Evolutionary conservation across 2,797 vertebrate species (phyloP), one percentile per base, ranked within the genome.

Genomic region (Gobionotothen gibberifrons): DNA sequence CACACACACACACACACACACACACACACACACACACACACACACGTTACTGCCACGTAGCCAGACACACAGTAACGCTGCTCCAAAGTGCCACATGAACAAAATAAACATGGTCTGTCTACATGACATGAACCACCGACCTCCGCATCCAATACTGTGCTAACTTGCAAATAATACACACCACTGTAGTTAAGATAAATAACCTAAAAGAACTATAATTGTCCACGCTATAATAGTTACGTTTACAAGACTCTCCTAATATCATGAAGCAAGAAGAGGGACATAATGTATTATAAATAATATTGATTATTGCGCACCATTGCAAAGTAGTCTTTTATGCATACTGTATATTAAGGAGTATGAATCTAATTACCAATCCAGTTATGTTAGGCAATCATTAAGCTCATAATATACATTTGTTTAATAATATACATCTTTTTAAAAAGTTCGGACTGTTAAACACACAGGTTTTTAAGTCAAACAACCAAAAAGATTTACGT

Each of bases 31-130:
- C 26, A n/a, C 16, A 55, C 59, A 48, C 42, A 49, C 66, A 69
- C 61, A 68, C 51, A 60, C 42, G 47, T 3, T 42, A 46, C 62
- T 69, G 78, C 83, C 72, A 81, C 72, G 64, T 74, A 43, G 74
- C 73, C 77, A 85, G 54, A 82, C 62, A 85, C 71, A 87, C 78
- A 86, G 8, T 55, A 57, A 82, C 61, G 40, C 82, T 88, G 89
- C 78, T 85, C 86, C 77, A 67, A 21, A 61, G 67, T 90, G 83
- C 87, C 89, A 90, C 89, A 89, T 87, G 68, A 77, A 82, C 89
- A 81, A 82, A 90, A 86, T 77, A 86, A 89, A 91, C 80, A 89
- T 40, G 43, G 46, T 62, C 69, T 71, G 68, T 69, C 71, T 59
- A 67, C 62, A 78, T 58, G 59, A 67, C 19, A 58, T 56, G 46